Base-by-base conservation (phyloP, 2,888 invertebrate genomes). In the Deilephila porcellus region DNA sequence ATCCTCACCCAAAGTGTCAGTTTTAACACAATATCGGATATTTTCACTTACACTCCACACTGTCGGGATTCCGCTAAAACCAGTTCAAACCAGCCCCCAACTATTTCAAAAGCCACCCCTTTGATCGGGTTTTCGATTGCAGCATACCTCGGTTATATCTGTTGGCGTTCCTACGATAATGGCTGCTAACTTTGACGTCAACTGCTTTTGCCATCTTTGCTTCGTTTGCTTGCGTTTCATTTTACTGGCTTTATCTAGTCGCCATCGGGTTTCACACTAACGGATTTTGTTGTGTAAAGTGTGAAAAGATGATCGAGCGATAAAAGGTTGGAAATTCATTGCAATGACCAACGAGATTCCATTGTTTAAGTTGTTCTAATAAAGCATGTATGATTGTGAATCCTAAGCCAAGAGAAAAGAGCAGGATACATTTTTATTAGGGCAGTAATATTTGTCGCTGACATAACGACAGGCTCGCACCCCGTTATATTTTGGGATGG, bases 51-150 rank as follows among this genome's bases (percentile, higher is more conserved):
- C 72, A 83, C 82, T 83, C 75, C 71, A 79, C 76, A 71, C 74
- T 74, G 70, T 81, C 83, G 74, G 79, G 75, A 87, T 86, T 86
- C 84, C 85, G 78, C 77, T 79, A 76, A 83, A 85, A 83, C 84
- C 82, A 84, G 85, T 83, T 83, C 77, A 78, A 86, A 84, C 84
- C 84, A 76, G 82, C 80, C 83, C 81, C 83, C 77, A 91, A 92
- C 91, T 90, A 91, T 92, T 90, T 85, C 81, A 82, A 83, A 88
- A 88, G 82, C 86, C 85, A 82, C 85, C 81, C 85, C 88, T 92
- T 91, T 91, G 90, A 90, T 90, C 88, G 85, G 82, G 86, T 83
- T 88, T 87, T 84, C 85, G 83, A 87, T 86, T 91, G 88, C 85
- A 84, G 82, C 88, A 90, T 90, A 89, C 88, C 86, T 79, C 81